Conservation (phyloP, 2,888 invertebrate genomes). For the Sphaeridia pumilis region DNA sequence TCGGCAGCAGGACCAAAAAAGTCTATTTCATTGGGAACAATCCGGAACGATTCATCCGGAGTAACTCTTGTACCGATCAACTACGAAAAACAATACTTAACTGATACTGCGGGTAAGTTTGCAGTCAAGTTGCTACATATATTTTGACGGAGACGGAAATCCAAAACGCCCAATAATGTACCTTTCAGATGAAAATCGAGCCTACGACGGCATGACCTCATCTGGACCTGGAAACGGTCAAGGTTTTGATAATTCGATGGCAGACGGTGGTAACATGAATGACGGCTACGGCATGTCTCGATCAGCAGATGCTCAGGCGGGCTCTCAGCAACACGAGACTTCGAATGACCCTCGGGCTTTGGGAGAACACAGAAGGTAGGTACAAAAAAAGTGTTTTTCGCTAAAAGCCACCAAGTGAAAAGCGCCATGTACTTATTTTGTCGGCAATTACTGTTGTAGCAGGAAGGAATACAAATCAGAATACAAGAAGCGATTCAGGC, state of each 20-base stretch:
- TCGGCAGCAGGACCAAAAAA: slow-evolving; percentile 55
- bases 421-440: too few relatives aligned
- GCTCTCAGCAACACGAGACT: background rate
- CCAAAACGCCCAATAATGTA: too few relatives aligned
- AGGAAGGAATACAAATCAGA: slow-evolving; percentile 61
- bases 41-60: slow-evolving; percentile 54
- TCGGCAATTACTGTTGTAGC: too few relatives aligned
- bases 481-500: slow-evolving; percentile 70
- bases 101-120: background rate
- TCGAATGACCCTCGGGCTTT: background rate
- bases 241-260: background rate
- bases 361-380: background rate
- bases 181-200: too few relatives aligned
- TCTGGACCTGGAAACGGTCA: slow-evolving; percentile 11
- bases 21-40: slow-evolving; percentile 75
- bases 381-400: too few relatives aligned
- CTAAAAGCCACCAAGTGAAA: too few relatives aligned
- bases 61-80: slow-evolving; percentile 31
- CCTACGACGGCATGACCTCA: slow-evolving; percentile 3
- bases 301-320: background rate
- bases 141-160: too few relatives aligned
- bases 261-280: background rate
- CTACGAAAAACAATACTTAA: too few relatives aligned
- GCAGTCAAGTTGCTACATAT: too few relatives aligned
- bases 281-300: background rate